Conservation (phyloP, 2,888 invertebrate genomes). For the Hirudinaria manillensis region DNA sequence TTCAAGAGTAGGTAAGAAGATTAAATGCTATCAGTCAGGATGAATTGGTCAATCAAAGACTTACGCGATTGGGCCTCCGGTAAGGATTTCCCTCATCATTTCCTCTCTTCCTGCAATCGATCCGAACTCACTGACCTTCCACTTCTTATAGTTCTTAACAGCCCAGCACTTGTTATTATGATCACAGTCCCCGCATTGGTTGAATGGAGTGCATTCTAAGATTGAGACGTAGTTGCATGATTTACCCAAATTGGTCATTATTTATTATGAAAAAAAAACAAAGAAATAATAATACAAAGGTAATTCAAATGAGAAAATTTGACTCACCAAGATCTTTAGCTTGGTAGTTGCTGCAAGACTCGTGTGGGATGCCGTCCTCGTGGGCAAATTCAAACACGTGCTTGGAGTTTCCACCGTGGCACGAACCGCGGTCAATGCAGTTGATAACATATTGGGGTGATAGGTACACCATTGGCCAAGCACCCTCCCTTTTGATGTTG, state of each 20-base stretch:
- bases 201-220: slow-evolving; percentile 51
- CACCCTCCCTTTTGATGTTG: slow-evolving; percentile 55
- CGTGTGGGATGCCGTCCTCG: slow-evolving; percentile 56
- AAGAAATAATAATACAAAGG: slow-evolving; percentile 38
- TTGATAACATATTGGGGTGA: slow-evolving; percentile 57
- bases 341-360: slow-evolving; percentile 59
- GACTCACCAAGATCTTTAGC: slow-evolving; percentile 55
- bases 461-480: slow-evolving; percentile 56
- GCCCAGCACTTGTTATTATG: slow-evolving; percentile 50
- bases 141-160: slow-evolving; percentile 52
- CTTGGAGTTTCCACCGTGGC: slow-evolving; percentile 49
- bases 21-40: too few species aligned
- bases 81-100: slow-evolving; percentile 58
- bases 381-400: slow-evolving; percentile 56
- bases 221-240: neutral
- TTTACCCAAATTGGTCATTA: neutral
- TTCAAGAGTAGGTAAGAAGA: too few species aligned
- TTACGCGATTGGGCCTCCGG: slow-evolving; percentile 57
- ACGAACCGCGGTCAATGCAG: slow-evolving; percentile 55
- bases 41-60: neutral
- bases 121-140: slow-evolving; percentile 56
- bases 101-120: slow-evolving; percentile 52
- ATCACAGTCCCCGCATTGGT: slow-evolving; percentile 54
- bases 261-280: too few species aligned
- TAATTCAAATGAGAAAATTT: slow-evolving; percentile 37